Evolutionary conservation across 2,888 invertebrate genomes (phyloP), one percentile per base, ranked within the genome.

Genomic region (Hydropsyche betteni): DNA sequence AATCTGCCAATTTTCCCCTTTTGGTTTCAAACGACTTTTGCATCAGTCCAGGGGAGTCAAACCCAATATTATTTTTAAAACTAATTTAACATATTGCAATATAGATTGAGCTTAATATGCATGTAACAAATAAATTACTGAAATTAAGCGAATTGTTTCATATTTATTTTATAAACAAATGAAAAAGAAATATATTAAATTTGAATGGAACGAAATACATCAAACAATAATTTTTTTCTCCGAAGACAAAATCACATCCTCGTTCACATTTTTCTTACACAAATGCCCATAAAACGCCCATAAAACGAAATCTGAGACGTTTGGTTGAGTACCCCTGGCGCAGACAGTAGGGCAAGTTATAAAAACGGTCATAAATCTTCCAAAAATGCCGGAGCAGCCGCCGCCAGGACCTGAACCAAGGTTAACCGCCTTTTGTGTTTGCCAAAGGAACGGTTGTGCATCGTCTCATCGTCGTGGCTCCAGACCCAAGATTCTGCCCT

Each of bases 281-380:
- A 24, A 24, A 24, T 2, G 24, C 2, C 24, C 2, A 24, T 1
- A 2, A 2, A 1, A 24, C 1, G 24, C 24, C 24, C 24, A 24
- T 24, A 24, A 24, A 24, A 24, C 2, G 24, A 2, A 24, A 24
- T 24, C 24, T 24, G 24, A 24, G 24, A 24, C 24, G 24, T 2
- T 24, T 24, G 4, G 70, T 70, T 70, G 14, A 8, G 14, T 14
- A 70, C 33, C 72, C 58, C 72, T 72, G 72, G 16, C 58, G 55
- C 58, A 72, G 72, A 72, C 72, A 55, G 72, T 38, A 64, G 74
- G 69, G 72, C 69, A 69, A 74, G 74, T 68, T 76, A 76, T 76
- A 78, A 78, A 78, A 76, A 76, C 61, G 75, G 70, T 71, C 74
- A 78, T 78, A 78, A 78, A 78, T 78, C 78, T 78, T 78, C 69